Conservation (phyloP, 2,113 vertebrate species). For the Holacanthus passer region DNA sequence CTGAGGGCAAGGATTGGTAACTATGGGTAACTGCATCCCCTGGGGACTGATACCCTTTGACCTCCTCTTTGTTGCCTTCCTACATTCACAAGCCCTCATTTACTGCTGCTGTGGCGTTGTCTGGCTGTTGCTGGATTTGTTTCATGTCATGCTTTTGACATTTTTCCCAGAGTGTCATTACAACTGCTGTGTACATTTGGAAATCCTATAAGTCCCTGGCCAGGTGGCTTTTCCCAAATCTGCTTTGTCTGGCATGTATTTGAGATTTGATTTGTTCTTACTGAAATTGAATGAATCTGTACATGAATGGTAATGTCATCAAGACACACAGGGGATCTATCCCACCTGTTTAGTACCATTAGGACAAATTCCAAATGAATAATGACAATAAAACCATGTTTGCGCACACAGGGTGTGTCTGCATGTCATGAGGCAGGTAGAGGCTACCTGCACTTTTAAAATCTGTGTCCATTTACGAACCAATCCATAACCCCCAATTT, state of each 20-base stretch:
- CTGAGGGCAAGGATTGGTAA: constrained; percentile 64
- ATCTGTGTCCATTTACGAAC: not conserved
- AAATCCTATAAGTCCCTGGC: constrained; percentile 25
- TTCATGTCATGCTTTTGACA: not conserved
- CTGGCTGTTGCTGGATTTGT: not conserved
- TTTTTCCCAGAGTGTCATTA: not conserved
- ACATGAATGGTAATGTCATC: constrained; percentile 55
- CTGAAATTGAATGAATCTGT: constrained; percentile 71
- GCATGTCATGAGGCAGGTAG: not conserved
- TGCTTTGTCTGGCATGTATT: constrained; percentile 53
- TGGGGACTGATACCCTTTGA: constrained; percentile 75
- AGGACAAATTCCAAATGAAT: constrained; percentile 36
- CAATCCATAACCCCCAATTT: not conserved
- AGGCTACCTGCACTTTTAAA: not conserved
- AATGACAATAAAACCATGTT: not conserved
- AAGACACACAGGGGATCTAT: constrained; percentile 43
- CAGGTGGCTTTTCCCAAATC: constrained; percentile 53
- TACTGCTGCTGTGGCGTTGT: not conserved
- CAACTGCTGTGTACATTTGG: constrained; percentile 30
- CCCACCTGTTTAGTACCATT: constrained; percentile 39
- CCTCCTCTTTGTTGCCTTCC: constrained; percentile 69
- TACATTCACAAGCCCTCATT: constrained; percentile 29
- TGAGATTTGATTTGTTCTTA: constrained; percentile 58
- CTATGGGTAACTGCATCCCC: constrained; percentile 81
- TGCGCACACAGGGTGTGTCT: not conserved